Percentiles rank a stretch among this genome's conserved stretches.
These are phyloP conservation scores for Syngnathus rostellatus DNA, from an alignment of 2,797 vertebrate genomes.

Conservation along the genomic window DNA sequence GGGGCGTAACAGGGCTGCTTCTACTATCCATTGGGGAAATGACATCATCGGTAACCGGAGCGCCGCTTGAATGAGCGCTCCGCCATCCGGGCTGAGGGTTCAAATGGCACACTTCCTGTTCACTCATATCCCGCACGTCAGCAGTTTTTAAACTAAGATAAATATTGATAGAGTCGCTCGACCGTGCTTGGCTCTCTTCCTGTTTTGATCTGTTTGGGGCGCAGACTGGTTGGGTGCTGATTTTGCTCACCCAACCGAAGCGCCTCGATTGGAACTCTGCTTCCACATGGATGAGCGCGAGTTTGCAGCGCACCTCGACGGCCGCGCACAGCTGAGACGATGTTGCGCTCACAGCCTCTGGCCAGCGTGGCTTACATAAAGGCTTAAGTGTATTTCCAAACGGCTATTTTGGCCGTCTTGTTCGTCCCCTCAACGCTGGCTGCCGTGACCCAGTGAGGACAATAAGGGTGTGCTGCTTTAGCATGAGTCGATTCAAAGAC, in stretches of 20 bases:
- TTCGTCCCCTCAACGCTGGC: slow-evolving; percentile 27
- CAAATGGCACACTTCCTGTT: slow-evolving; percentile 46
- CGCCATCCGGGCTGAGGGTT: slow-evolving; percentile 41
- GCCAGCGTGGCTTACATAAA: slow-evolving; percentile 52
- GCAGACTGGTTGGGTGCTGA: not conserved
- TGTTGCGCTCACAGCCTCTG: slow-evolving; percentile 33
- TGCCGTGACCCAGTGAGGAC: not conserved
- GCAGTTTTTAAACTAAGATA: slow-evolving; percentile 6
- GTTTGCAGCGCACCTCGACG: slow-evolving; percentile 19
- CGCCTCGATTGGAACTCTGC: not conserved
- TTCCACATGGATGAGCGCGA: no score
- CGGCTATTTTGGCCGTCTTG: slow-evolving; percentile 52
- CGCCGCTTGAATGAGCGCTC: slow-evolving; percentile 17
- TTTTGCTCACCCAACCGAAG: not conserved
- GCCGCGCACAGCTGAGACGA: slow-evolving; percentile 42
- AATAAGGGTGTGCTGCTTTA: not conserved
- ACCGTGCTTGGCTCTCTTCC: not conserved
- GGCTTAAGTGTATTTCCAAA: slow-evolving; percentile 63
- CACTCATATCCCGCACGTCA: slow-evolving; percentile 26
- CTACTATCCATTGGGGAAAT: slow-evolving; percentile 18
- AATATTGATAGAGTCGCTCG: not conserved
- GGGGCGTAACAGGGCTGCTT: not conserved
- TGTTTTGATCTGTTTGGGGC: not conserved
- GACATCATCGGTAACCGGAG: slow-evolving; percentile 34
- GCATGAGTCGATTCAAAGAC: no score